These are phyloP conservation scores for Myxocyprinus asiaticus DNA, from an alignment of 2,113 vertebrate genomes.

Conservation along the genomic window DNA sequence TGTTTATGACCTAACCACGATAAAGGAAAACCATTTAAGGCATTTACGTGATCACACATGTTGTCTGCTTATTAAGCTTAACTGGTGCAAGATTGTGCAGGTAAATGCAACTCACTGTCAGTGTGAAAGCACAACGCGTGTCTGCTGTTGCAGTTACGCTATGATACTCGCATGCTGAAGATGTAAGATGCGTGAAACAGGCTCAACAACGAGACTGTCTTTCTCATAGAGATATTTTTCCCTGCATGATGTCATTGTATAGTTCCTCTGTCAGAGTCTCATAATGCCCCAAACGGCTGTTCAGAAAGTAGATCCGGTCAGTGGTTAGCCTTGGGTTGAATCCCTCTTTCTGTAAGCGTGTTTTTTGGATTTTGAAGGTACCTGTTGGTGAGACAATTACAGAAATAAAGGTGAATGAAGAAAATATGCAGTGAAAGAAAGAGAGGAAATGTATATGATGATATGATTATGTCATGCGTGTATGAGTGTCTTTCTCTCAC, in stretches of 20 bases:
- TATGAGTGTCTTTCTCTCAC: constrained; percentile 59
- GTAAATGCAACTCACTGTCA: too few relatives aligned
- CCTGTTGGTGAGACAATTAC: constrained; percentile 63
- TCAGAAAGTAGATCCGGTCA: constrained; percentile 81
- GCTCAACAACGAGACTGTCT: too few relatives aligned
- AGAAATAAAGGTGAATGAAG: too few relatives aligned
- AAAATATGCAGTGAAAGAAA: neutral
- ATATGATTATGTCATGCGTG: neutral
- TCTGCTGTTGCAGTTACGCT: too few relatives aligned
- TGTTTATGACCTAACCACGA: too few relatives aligned
- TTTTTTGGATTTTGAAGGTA: constrained; percentile 90
- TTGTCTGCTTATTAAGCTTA: too few relatives aligned
- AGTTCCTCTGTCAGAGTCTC: constrained; percentile 74
- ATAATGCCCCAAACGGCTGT: constrained; percentile 73
- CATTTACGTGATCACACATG: too few relatives aligned
- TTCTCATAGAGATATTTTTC: constrained; percentile 69
- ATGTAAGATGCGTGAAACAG: too few relatives aligned
- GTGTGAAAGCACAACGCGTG: too few relatives aligned
- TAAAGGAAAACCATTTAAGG: too few relatives aligned
- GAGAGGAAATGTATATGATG: neutral
- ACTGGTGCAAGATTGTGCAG: too few relatives aligned
- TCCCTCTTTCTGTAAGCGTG: constrained; percentile 77
- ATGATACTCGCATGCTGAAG: too few relatives aligned
- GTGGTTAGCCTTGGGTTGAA: constrained; percentile 71
- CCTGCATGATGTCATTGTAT: constrained; percentile 68